Evolutionary conservation across 1,140 invertebrate genomes (phyloP), one percentile per base, ranked within the genome.

Genomic region (Belonocnema kinseyi): DNA sequence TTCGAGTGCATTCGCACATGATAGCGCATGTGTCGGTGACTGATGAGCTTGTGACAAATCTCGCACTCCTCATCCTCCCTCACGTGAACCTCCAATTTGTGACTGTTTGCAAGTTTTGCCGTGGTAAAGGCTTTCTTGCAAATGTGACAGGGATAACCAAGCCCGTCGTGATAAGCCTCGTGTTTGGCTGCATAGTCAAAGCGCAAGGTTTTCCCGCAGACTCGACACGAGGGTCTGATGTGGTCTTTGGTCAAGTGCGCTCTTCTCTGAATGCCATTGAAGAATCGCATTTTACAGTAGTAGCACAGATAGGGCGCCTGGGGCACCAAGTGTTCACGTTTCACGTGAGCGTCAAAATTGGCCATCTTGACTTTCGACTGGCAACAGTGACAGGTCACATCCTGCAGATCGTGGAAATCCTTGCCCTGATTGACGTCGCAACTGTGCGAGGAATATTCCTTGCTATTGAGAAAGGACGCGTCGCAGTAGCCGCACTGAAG

Each of bases 121-220:
- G 46, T 13, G 21, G 79, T 74, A 73, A 84, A 88, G 1, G 86
- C 77, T 73, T 85, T 84, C 74, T 89, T 90, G 61, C 89, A 90
- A 14, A 52, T 40, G 56, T 90, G 88, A 79, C 89, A 90, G 7
- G 89, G 89, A 74, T 77, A 83, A 16, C 89, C 89, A 21, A 88
- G 78, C 0, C 89, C 89, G 75, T 85, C 75, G 71, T 90, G 89
- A 77, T 90, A 90, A 26, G 78, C 75, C 75, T 87, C 84, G 6
- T 90, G 89, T 13, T 78, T 83, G 0, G 73, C 17, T 14, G 86
- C 83, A 14, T 77, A 40, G 14, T 79, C 80, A 56, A 82, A 77
- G 21, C 79, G 50, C 3, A 82, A 33, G 16, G 74, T 80, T 26
- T 82, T 83, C 19, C 81, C 77, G 52, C 89, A 90, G 26, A 86